phyloP scores from a whole-genome alignment of 2,113 vertebrate species.

The Mola mola region DNA sequence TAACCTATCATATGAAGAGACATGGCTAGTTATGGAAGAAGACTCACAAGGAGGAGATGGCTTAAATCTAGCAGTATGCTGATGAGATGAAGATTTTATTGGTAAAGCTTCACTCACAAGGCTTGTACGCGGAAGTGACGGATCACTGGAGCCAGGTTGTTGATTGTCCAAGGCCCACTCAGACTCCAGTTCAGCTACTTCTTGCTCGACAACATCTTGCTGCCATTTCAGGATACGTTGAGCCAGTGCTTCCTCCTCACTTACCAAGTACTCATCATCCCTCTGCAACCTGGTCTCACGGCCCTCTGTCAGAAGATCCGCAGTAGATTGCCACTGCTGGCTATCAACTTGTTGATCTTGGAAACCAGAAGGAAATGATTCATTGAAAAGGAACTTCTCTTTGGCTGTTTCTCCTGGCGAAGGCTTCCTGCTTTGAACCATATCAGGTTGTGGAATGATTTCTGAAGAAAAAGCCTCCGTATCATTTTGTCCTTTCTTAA shows the following conservation, averaged over 20 bases:
- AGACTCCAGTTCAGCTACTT: conserved; percentile 77
- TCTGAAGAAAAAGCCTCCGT: background rate
- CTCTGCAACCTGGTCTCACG: conserved; percentile 69
- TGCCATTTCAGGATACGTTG: conserved; percentile 81
- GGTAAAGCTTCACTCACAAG: background rate
- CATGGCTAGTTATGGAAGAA: background rate
- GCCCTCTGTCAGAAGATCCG: conserved; percentile 43
- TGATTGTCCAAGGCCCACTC: conserved; percentile 72
- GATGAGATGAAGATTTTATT: background rate
- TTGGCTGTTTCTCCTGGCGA: conserved; percentile 8
- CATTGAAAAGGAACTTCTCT: conserved; percentile 31
- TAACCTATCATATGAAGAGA: conserved; percentile 1
- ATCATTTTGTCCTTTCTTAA: conserved; percentile 13
- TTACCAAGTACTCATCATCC: conserved; percentile 80
- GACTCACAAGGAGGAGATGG: background rate
- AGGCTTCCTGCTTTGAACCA: background rate
- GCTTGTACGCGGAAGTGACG: background rate
- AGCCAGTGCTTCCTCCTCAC: conserved; percentile 79
- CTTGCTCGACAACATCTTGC: conserved; percentile 75
- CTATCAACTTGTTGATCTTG: conserved; percentile 26
- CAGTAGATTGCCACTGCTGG: conserved; percentile 33
- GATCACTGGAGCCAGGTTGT: conserved; percentile 16
- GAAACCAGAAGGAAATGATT: conserved; percentile 20
- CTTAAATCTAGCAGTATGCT: background rate
- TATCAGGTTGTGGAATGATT: conserved; percentile 16